Conservation (phyloP, 1,140 invertebrate genomes). For the Drosophila asahinai region DNA sequence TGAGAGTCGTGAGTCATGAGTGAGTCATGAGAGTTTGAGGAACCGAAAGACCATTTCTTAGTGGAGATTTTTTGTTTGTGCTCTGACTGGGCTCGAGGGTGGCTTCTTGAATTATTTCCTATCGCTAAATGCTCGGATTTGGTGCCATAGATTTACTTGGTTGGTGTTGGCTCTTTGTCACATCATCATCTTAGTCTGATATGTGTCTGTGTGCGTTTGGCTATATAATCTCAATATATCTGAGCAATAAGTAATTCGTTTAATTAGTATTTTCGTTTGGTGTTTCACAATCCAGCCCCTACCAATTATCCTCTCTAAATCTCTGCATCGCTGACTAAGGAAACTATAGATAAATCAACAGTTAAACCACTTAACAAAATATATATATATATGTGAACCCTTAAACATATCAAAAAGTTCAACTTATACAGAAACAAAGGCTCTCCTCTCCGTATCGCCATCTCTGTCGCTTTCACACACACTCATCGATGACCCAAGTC, state of each 20-base stretch:
- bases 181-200: slow-evolving; percentile 31
- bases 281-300: background rate
- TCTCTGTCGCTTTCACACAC: slow-evolving; percentile 36
- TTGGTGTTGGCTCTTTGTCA: slow-evolving; percentile 14
- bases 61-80: slow-evolving; percentile 7
- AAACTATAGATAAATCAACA: slow-evolving; percentile 11
- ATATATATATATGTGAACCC: background rate
- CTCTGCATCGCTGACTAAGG: background rate
- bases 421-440: background rate
- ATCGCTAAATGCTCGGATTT: slow-evolving; percentile 19
- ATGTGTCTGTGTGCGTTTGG: slow-evolving; percentile 32
- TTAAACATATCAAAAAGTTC: background rate
- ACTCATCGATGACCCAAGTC: slow-evolving; percentile 6
- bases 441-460: slow-evolving; percentile 3
- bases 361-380: background rate
- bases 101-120: slow-evolving; percentile 2
- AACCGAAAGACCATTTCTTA: slow-evolving; percentile 15
- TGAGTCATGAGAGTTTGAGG: slow-evolving; percentile 2
- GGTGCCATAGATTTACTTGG: slow-evolving; percentile 4
- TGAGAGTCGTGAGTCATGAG: no score
- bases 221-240: slow-evolving; percentile 36
- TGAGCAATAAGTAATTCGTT: slow-evolving; percentile 15
- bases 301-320: background rate
- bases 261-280: slow-evolving; percentile 3
- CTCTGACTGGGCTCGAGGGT: slow-evolving; percentile 13